Percentiles rank a stretch among this genome's conserved stretches.
Evolutionary conservation across 2,113 vertebrate genomes (phyloP).

Genomic region (Onychorhynchus coronatus): DNA sequence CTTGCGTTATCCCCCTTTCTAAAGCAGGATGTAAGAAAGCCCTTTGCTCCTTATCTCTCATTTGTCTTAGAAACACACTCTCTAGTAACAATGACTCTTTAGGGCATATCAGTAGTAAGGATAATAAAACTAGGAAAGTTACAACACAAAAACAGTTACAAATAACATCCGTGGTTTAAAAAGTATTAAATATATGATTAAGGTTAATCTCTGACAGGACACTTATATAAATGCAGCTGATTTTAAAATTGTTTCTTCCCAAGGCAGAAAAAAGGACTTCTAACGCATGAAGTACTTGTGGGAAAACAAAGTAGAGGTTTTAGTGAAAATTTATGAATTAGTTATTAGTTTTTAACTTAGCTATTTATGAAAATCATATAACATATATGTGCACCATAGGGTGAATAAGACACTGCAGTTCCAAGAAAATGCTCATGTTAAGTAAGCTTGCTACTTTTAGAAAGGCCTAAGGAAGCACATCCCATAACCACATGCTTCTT

Average conservation of each 20-base stretch:
- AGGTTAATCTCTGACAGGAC: neutral
- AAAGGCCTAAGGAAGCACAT: neutral
- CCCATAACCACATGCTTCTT: neutral
- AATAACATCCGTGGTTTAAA: neutral
- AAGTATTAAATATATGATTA: neutral
- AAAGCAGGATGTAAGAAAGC: neutral
- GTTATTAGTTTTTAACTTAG: neutral
- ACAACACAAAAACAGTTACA: neutral
- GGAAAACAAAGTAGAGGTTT: neutral
- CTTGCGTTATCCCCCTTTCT: neutral
- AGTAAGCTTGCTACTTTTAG: neutral
- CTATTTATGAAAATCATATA: neutral
- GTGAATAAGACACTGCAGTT: neutral
- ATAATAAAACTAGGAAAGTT: neutral
- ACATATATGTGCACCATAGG: neutral
- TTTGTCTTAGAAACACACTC: neutral
- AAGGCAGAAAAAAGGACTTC: neutral
- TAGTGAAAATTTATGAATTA: neutral
- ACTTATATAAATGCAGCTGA: neutral
- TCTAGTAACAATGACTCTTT: neutral
- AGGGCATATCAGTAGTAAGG: neutral
- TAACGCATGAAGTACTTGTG: neutral
- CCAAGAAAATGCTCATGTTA: neutral
- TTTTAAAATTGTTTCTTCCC: neutral
- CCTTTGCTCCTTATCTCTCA: neutral